Base-by-base conservation (phyloP, 2,888 invertebrate genomes). In the Drosophila anomalata region DNA sequence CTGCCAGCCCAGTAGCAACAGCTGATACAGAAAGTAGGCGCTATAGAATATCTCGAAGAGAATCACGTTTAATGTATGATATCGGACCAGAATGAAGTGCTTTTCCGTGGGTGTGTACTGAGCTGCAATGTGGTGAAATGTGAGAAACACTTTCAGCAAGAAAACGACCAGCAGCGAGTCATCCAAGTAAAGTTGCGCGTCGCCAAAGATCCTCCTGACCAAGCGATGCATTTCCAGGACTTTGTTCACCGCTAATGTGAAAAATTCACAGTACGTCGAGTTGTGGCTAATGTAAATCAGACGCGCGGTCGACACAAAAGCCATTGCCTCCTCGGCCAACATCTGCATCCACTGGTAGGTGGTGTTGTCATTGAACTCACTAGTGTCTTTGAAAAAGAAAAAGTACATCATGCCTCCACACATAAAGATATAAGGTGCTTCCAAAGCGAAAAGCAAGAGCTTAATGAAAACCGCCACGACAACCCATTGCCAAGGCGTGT, bases 281-380 rank as follows among this genome's bases (percentile, higher is more conserved):
- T 14, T 65, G 14, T 66, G 65, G 7, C 41, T 17, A 4, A 66
- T 3, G 2, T 24, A 9, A 12, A 65, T 14, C n/a, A 66, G 11
- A 4, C 42, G 41, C 1, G 42, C 1, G 2, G 65, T 65, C 2
- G 48, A 48, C 20, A 66, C 20, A 0, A 17, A 8, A 22, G 48
- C 7, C 48, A 66, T 65, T 9, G 8, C 14, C n/a, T 47, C 8
- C 9, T 42, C n/a, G n/a, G 54, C 41, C 2, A 50, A 0, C n/a
- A 33, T 14, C 6, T 44, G 41, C 20, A 66, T 29, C 20, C 65
- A 47, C 29, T 66, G 53, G n/a, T 66, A 66, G 20, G 65, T 50
- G 22, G 24, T 26, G 11, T 66, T 66, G 24, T 47, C 48, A 9
- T 33, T 26, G 3, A 48, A 26, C 20, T 33, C 14, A 5, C 22